These are phyloP conservation scores for Drosophila auraria DNA, from an alignment of 1,140 invertebrate species.

Conservation along the genomic window DNA sequence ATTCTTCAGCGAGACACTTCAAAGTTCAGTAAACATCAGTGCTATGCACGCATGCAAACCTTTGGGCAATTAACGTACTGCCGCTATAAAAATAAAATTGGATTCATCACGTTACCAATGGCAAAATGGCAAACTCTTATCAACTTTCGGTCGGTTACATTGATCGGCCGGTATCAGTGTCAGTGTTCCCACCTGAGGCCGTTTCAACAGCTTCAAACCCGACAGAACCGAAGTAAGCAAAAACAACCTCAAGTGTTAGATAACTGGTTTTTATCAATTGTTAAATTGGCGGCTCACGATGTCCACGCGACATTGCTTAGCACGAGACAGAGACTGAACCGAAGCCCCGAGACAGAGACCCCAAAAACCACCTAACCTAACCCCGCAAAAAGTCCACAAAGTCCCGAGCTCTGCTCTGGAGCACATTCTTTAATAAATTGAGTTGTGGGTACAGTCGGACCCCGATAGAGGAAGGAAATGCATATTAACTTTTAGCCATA, in stretches of 20 bases:
- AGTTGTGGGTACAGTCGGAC: constrained; percentile 2
- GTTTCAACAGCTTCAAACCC: constrained; percentile 54
- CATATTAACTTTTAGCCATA: background rate
- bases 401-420: background rate
- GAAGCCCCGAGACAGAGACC: constrained; percentile 8
- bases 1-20: constrained; percentile 9
- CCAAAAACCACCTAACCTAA: background rate
- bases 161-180: constrained; percentile 40
- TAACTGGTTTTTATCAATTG: constrained; percentile 46
- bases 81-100: constrained; percentile 33
- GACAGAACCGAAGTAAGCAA: constrained; percentile 31
- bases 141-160: constrained; percentile 39
- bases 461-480: no score
- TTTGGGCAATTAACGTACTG: constrained; percentile 36
- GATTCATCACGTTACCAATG: constrained; percentile 26
- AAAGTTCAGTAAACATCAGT: constrained; percentile 8
- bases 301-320: constrained; percentile 53
- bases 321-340: constrained; percentile 15
- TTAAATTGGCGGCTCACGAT: constrained; percentile 60
- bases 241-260: constrained; percentile 33
- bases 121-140: constrained; percentile 42
- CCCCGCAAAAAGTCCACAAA: background rate
- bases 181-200: constrained; percentile 32
- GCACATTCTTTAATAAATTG: background rate
- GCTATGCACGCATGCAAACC: constrained; percentile 26